Conservation (phyloP, 2,888 invertebrate genomes). For the Philopedon plagiatum region DNA sequence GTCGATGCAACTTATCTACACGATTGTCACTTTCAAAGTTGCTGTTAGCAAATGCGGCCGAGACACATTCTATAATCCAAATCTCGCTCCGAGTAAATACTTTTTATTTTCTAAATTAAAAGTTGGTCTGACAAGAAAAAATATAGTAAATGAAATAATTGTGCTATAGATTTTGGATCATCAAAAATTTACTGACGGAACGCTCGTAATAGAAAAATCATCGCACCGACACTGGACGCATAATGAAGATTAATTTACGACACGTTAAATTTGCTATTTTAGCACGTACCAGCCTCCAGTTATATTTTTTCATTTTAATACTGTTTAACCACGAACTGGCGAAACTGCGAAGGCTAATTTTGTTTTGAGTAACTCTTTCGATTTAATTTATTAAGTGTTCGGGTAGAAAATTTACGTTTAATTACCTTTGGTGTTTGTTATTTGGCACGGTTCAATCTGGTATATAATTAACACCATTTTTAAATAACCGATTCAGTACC, state of each 20-base stretch:
- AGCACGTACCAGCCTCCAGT: not conserved
- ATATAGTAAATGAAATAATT: no score
- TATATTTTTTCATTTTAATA: not conserved
- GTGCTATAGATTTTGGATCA: no score
- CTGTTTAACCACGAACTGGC: slow-evolving; percentile 3
- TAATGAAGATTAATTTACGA: not conserved
- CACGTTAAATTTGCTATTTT: not conserved
- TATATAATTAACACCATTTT: not conserved
- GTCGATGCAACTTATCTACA: no score
- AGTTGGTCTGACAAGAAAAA: no score
- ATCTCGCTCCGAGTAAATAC: no score
- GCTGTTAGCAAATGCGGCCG: no score
- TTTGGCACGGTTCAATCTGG: not conserved
- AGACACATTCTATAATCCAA: no score
- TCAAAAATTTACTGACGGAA: no score
- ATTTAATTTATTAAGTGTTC: not conserved
- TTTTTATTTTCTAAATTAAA: no score
- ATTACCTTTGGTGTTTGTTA: not conserved
- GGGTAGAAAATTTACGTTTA: not conserved
- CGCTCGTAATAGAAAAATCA: not conserved
- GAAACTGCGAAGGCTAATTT: not conserved
- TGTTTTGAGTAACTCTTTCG: not conserved
- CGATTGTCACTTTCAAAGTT: no score
- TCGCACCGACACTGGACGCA: not conserved
- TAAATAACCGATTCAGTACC: not conserved